A percentile compares a stretch with the other conserved stretches of the same genome.
These are phyloP conservation scores for Saiga tatarica DNA, from an alignment of 2,113 vertebrate species.

Conservation along the genomic window DNA sequence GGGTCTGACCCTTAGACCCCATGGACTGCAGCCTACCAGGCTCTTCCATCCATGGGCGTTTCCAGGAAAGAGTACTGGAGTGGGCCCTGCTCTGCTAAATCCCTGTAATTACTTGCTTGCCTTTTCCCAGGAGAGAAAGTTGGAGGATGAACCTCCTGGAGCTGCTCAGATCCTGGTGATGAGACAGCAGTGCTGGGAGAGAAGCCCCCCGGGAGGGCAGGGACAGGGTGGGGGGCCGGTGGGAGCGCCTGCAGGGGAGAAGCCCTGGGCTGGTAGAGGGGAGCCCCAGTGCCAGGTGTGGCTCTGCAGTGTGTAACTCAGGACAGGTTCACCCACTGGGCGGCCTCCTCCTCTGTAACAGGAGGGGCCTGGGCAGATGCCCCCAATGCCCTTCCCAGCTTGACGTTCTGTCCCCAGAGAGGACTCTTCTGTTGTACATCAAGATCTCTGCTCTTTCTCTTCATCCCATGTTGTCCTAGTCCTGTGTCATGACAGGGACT, in stretches of 20 bases:
- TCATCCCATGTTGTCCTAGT: too few species aligned
- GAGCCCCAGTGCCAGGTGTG: not conserved
- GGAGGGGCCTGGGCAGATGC: not conserved
- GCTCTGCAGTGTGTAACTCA: not conserved
- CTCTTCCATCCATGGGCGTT: not conserved
- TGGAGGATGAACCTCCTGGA: not conserved
- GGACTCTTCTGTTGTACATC: too few species aligned
- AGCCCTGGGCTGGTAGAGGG: accelerated
- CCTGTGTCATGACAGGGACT: too few species aligned
- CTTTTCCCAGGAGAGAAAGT: not conserved
- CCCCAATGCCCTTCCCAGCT: not conserved
- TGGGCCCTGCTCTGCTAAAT: accelerated
- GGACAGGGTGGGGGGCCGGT: too few species aligned
- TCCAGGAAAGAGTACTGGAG: not conserved
- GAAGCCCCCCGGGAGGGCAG: not conserved
- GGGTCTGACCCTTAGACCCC: not conserved
- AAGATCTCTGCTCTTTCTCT: not conserved
- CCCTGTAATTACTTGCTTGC: not conserved
- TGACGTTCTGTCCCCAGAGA: not conserved
- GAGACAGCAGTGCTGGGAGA: not conserved
- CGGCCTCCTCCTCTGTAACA: not conserved
- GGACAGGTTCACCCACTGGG: not conserved
- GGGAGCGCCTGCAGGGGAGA: too few species aligned
- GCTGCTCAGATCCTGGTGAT: not conserved
- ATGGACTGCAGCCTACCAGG: not conserved